These are phyloP conservation scores for Muscicapa striata DNA, from an alignment of 2,797 vertebrate species.

Conservation along the genomic window DNA sequence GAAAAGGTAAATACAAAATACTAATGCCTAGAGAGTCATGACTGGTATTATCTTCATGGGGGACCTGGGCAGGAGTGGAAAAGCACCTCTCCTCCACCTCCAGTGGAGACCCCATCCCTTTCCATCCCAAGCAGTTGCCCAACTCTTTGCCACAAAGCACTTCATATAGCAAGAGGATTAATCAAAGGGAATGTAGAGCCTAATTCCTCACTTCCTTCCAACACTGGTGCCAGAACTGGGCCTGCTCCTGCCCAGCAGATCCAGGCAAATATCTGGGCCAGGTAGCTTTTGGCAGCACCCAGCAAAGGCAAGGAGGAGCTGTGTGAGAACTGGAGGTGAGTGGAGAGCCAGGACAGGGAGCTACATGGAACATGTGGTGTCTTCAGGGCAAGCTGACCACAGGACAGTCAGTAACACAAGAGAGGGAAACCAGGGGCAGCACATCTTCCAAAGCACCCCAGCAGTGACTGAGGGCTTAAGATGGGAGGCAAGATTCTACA, in stretches of 20 bases:
- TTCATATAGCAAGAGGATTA: neutral
- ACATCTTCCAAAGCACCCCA: neutral
- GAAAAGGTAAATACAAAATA: neutral
- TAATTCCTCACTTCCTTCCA: neutral
- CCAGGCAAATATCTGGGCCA: neutral
- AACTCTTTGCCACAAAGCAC: neutral
- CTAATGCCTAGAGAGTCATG: neutral
- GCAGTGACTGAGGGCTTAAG: neutral
- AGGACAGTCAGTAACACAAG: neutral
- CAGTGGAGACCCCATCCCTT: neutral
- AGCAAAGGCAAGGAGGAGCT: neutral
- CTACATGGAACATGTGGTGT: rapidly evolving
- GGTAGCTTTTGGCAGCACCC: neutral
- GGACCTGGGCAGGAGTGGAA: neutral
- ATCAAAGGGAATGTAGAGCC: neutral
- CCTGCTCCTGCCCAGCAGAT: neutral
- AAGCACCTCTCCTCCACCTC: neutral
- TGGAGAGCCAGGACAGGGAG: neutral
- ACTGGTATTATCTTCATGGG: neutral
- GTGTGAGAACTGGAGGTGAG: neutral
- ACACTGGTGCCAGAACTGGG: neutral
- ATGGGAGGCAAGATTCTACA: neutral
- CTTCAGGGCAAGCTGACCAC: neutral
- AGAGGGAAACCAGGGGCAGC: neutral
- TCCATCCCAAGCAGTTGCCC: neutral